Base-by-base conservation (phyloP, 2,888 invertebrate genomes). In the Microctonus aethiopoides region DNA sequence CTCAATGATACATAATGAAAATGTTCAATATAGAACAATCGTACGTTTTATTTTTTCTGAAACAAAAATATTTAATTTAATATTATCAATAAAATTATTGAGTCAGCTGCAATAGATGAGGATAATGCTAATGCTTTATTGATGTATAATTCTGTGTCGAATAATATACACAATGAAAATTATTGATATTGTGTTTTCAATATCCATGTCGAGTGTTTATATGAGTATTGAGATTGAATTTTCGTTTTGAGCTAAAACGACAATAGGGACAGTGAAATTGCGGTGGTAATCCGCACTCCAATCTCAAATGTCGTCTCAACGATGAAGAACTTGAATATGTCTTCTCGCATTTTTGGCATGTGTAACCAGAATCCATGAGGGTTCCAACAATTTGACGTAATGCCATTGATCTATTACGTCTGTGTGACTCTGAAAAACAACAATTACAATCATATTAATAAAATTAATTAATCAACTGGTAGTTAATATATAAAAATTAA, bases 291-390 rank as follows among this genome's bases (percentile, higher is more conserved):
- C 87, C 87, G 72, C 87, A 87, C 74, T 87, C 87, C 68, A 84
- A 80, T 70, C 81, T 81, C 69, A 84, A 73, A 75, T 87, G 87
- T 39, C 86, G 82, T 29, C 80, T 78, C 52, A 87, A 84, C 64
- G 91, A 90, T 0, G 90, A 89, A 75, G 89, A 89, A 71, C 89
- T 88, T 73, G 89, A 87, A 81, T 91, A 91, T 72, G 88, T 88
- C 85, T 89, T 90, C 77, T 87, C 87, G 78, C 91, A 91, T 61
- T 88, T 88, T 72, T 83, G 84, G 80, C 91, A 91, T 0, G 76
- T 77, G 54, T 76, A 81, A 73, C 64, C 72, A 46, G 64, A 52
- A 65, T 34, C 70, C 51, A 32, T 62, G 32, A 32, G 70, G 52
- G 29, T 24, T 57, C 36, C 66, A 13, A 16, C 34, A 32, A 11